Base-by-base conservation (phyloP, 1,140 invertebrate species). In the Dendrolimus punctatus region DNA sequence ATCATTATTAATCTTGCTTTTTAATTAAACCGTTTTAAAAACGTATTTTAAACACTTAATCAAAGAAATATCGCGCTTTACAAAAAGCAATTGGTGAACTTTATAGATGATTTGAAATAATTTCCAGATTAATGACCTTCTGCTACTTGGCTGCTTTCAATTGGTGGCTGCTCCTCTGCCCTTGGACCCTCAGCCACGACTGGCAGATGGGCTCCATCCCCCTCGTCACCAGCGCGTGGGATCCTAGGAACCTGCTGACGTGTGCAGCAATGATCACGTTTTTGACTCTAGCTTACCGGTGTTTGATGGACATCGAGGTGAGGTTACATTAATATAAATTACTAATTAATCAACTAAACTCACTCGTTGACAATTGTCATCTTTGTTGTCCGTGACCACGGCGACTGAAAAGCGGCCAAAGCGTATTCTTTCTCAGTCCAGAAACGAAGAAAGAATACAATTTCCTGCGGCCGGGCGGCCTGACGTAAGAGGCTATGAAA, bases 151-250 rank as follows among this genome's bases (percentile, higher is more conserved):
- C 93, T 3, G 91, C 93, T 2, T 90, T 95, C 80, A 95, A 95
- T 88, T 91, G 91, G 83, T 95, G 94, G 93, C 79, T 96, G 46
- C 88, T 96, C 7, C 80, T 96, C 8, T 94, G 92, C 68, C 94
- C 95, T 2, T 90, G 90, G 59, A 91, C 90, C 6, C 88, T 96
- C 2, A 94, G 93, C 58, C 95, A 95, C 69, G 94, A 96, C 72
- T 96, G 95, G 94, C 94, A 95, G 79, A 95, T 96, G 94, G 94
- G 94, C 38, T 95, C 94, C 7, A 89, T 96, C 46, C 93, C 94
- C 38, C 80, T 95, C 40, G 90, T 96, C 43, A 91, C 91, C 48
- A 91, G 90, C 41, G 73, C 91, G 5, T 88, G 87, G 46, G 94
- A 95, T 81, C 87, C 88, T 6, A 87, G 94, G 60, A 94, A 95